Conservation (phyloP, 1,140 invertebrate species). For the Trachelipus rathkii region DNA sequence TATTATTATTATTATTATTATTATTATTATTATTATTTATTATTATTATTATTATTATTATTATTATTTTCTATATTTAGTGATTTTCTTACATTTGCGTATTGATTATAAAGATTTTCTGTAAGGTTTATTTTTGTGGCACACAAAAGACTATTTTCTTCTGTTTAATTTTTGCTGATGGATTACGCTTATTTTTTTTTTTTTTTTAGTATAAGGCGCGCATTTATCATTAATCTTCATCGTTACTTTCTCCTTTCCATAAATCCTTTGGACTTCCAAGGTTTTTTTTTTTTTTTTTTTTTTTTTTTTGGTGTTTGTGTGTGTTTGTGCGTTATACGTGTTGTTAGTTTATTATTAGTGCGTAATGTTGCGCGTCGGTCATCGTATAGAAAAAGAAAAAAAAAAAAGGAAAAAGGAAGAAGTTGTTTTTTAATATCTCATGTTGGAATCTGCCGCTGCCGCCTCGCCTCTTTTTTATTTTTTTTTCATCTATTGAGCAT, state of each 20-base stretch:
- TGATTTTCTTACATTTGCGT: no score
- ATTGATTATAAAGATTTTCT: no score
- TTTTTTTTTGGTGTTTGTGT: no score
- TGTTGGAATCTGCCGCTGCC: no score
- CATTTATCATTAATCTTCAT: neutral
- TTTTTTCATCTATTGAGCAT: neutral
- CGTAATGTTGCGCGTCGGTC: no score
- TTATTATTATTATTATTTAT: neutral
- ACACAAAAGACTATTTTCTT: neutral
- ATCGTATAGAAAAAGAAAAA: no score
- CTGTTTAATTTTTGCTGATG: neutral
- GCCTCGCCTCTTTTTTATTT: neutral
- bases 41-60: neutral
- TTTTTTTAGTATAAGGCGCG: neutral
- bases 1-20: constrained; percentile 5
- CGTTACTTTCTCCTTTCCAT: neutral
- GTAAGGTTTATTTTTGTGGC: no score
- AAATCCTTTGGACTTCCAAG: neutral
- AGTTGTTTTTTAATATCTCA: no score
- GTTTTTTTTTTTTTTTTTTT: neutral
- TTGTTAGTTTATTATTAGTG: neutral
- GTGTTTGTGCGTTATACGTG: no score
- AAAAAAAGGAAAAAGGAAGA: no score
- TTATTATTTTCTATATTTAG: no score
- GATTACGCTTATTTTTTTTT: neutral